Conservation (phyloP, 2,888 invertebrate genomes). For the Pyralis farinalis region DNA sequence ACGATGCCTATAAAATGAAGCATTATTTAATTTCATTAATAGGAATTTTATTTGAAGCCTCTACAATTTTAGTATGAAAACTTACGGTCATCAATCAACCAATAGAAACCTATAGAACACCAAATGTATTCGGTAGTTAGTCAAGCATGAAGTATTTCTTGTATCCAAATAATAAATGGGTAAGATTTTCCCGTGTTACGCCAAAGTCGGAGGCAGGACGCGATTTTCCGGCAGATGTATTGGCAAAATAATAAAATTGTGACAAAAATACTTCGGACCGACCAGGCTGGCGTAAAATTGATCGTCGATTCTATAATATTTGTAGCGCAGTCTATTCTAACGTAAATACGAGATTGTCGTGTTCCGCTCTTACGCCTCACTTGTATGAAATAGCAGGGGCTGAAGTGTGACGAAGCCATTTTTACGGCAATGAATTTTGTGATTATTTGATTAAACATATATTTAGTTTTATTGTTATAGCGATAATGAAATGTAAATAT, state of each 20-base stretch:
- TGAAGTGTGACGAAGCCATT: constrained; percentile 48
- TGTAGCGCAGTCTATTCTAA: constrained; percentile 21
- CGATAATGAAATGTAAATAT: no score
- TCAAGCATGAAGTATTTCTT: constrained; percentile 31
- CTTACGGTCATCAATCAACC: no score
- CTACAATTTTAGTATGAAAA: no score
- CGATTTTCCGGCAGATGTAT: constrained; percentile 71
- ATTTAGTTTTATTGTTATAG: no score
- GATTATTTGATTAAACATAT: no score
- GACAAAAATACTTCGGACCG: constrained; percentile 54
- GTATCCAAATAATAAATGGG: constrained; percentile 44
- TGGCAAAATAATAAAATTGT: constrained; percentile 62
- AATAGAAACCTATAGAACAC: no score
- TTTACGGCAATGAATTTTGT: constrained; percentile 32
- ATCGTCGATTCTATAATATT: constrained; percentile 68
- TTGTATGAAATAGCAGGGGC: constrained; percentile 43
- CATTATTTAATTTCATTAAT: no score
- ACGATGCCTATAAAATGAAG: no score
- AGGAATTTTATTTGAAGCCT: no score
- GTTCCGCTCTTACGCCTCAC: constrained; percentile 29
- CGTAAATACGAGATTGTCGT: constrained; percentile 16
- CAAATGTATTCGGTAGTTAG: constrained; percentile 21
- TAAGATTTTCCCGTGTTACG: constrained; percentile 43
- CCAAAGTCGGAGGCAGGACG: constrained; percentile 40
- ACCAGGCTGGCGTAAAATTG: constrained; percentile 70